A percentile compares a stretch with the other conserved stretches of the same genome.
Conservation (phyloP, 2,113 vertebrate genomes). For the Gnathonemus longibarbis region DNA sequence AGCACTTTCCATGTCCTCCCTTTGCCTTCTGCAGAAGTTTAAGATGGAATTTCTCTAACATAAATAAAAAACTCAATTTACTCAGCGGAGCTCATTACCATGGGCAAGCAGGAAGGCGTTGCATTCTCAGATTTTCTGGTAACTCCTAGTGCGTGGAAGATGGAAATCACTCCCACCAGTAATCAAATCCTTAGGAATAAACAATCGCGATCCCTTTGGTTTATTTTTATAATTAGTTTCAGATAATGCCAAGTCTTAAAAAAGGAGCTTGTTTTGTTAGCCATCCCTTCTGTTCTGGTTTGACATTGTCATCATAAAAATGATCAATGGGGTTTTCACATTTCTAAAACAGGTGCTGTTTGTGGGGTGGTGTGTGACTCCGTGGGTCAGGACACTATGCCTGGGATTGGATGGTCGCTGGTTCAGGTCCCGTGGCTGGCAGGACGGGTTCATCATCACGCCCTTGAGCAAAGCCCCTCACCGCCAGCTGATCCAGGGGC, state of each 20-base stretch:
- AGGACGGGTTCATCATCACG: not conserved
- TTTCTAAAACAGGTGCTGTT: not conserved
- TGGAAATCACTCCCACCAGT: not conserved
- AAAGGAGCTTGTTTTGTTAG: not conserved
- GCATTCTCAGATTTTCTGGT: not conserved
- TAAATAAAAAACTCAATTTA: not conserved
- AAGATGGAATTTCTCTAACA: not conserved
- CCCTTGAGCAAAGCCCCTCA: not conserved
- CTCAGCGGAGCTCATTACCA: not conserved
- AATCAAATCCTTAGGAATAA: not conserved
- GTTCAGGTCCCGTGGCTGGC: not conserved
- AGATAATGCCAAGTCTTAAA: not conserved
- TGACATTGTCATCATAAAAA: not conserved
- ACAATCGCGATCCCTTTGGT: not conserved
- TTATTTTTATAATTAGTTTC: not conserved
- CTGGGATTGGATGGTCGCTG: not conserved
- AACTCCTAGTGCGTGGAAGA: not conserved
- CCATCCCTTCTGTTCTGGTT: not conserved
- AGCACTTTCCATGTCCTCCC: not conserved
- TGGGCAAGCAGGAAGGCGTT: not conserved
- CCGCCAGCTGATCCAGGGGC: not conserved
- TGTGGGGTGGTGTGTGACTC: not conserved
- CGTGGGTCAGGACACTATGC: not conserved
- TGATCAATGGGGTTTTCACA: not conserved
- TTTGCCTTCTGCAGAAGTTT: not conserved